Evolutionary conservation across 2,797 vertebrate genomes (phyloP).

Genomic region (Pempheris klunzingeri): DNA sequence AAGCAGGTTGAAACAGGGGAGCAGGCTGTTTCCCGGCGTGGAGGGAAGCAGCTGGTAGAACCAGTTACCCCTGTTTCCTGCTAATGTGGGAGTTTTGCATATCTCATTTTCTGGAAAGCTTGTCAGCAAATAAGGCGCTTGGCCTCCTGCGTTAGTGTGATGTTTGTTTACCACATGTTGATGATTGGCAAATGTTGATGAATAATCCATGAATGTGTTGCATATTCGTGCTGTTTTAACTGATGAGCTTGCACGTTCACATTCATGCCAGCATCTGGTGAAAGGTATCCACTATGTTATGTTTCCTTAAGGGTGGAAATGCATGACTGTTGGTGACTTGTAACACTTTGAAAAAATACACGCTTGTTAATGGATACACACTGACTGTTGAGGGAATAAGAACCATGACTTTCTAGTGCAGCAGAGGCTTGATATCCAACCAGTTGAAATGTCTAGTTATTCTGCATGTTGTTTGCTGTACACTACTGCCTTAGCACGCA

Average conservation of each 20-base stretch:
- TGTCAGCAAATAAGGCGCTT: conserved; percentile 42
- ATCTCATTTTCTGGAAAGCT: conserved; percentile 33
- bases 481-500: conserved; percentile 12
- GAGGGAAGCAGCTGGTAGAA: conserved; percentile 44
- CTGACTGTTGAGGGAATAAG: not conserved
- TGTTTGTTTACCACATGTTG: conserved; percentile 65
- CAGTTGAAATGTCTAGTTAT: not conserved
- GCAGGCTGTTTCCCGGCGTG: conserved; percentile 38
- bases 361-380: not conserved
- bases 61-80: conserved; percentile 36
- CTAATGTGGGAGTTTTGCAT: conserved; percentile 27
- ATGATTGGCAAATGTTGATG: conserved; percentile 37
- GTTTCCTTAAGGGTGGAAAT: not conserved
- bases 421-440: not conserved
- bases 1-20: conserved; percentile 13
- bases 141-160: conserved; percentile 16
- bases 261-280: conserved; percentile 20
- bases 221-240: conserved; percentile 26
- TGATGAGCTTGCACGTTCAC: conserved; percentile 34
- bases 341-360: not conserved
- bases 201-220: conserved; percentile 64
- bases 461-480: conserved; percentile 7
- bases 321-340: not conserved
- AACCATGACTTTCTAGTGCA: not conserved
- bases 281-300: not conserved